These are phyloP conservation scores for Aricia artaxerxes DNA, from an alignment of 2,888 invertebrate genomes.

Conservation along the genomic window DNA sequence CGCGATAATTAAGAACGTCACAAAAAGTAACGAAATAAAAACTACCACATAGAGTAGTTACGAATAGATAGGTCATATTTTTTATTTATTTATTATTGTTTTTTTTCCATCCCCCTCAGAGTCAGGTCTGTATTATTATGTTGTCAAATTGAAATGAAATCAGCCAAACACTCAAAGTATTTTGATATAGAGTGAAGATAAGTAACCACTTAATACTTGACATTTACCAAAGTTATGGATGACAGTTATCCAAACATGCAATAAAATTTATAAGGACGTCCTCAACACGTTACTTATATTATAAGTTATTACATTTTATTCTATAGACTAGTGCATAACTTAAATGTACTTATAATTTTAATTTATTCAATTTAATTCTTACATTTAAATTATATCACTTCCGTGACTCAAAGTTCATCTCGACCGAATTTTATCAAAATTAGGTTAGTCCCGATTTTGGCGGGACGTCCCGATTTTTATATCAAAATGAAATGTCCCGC, in stretches of 20 bases:
- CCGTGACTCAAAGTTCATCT: no score
- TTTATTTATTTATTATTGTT: neutral
- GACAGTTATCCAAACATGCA: conserved; percentile 1
- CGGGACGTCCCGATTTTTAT: no score
- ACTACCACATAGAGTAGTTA: neutral
- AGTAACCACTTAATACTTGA: conserved; percentile 12
- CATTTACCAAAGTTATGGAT: neutral
- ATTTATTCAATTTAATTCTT: neutral
- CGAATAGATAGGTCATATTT: neutral
- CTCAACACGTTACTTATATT: neutral
- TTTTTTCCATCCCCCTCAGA: neutral
- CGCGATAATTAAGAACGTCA: conserved; percentile 20
- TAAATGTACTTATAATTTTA: neutral
- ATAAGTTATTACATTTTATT: neutral
- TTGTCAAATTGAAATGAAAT: neutral
- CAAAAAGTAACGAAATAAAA: neutral
- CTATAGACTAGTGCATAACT: neutral
- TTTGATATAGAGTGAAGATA: neutral
- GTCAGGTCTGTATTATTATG: neutral
- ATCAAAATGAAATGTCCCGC: no score
- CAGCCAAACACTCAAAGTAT: neutral
- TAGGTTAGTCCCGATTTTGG: no score
- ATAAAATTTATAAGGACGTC: conserved; percentile 8
- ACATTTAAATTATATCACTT: no score
- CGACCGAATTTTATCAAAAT: no score